A percentile compares a stretch with the other conserved stretches of the same genome.
Evolutionary conservation across 2,888 invertebrate species (phyloP).

Genomic region (Spodoptera littoralis): DNA sequence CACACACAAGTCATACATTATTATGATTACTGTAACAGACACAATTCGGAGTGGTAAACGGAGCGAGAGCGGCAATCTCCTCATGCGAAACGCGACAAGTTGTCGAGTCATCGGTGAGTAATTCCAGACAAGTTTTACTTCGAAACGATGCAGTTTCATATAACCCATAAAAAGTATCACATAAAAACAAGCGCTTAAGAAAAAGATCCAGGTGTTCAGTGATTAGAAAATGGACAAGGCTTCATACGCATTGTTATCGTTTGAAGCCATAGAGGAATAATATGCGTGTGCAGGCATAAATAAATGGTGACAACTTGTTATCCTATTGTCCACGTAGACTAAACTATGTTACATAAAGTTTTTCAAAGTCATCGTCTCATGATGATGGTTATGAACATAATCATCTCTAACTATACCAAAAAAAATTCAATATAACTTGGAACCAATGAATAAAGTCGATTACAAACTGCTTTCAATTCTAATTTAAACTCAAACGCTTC

Average conservation of each 20-base stretch:
- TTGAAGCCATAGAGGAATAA: constrained; percentile 41
- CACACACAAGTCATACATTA: constrained; percentile 34
- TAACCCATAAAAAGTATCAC: constrained; percentile 30
- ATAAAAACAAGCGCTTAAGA: constrained; percentile 30
- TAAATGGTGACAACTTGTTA: constrained; percentile 23
- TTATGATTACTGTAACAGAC: constrained; percentile 57
- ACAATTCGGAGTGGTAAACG: constrained; percentile 67
- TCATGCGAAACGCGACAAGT: constrained; percentile 73
- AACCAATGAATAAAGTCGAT: constrained; percentile 37
- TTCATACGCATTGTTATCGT: constrained; percentile 21
- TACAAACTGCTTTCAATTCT: constrained; percentile 16
- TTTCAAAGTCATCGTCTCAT: neutral
- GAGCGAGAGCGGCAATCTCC: constrained; percentile 63
- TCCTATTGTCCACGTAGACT: constrained; percentile 27
- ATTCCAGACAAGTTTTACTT: constrained; percentile 55
- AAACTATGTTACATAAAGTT: neutral
- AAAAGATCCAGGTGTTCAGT: constrained; percentile 18
- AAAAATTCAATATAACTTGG: constrained; percentile 1
- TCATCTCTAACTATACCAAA: constrained; percentile 1
- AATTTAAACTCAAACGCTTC: constrained; percentile 21
- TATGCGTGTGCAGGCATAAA: constrained; percentile 21
- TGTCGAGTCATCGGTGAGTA: constrained; percentile 63
- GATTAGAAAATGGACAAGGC: constrained; percentile 28
- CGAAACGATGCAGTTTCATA: constrained; percentile 41
- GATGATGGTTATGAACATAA: neutral